Evolutionary conservation across 2,888 invertebrate genomes (phyloP), one percentile per base, ranked within the genome.

Genomic region (Plebejus anna): DNA sequence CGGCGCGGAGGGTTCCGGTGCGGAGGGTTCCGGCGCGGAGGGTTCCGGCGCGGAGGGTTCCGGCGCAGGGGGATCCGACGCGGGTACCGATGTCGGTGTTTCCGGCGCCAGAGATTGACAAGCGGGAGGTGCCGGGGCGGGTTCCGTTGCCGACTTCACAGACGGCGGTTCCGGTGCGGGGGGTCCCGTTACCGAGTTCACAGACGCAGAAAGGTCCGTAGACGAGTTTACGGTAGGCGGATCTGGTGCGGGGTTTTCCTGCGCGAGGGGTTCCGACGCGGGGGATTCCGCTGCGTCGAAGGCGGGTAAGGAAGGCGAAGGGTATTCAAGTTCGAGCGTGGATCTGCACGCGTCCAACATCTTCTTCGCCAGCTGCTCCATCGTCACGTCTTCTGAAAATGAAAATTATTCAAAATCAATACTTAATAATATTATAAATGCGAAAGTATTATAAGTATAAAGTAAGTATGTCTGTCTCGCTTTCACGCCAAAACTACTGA

Each of bases 361-460:
- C 82, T 90, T 88, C 85, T 84, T 84, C 80, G 92, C 90, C 28
- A 91, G 85, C 80, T 86, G 85, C 80, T 86, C 84, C 16, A 81
- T 77, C 32, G 79, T 80, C 70, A 13, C 66, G 32, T 32, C 4
- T 28, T 66, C 66, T 66, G 13, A 16, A 66, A 66, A 66, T 66
- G 32, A 22, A 22, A 22, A 22, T 22, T 22, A 22, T 22, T 42
- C 38, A 38, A 38, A 38, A 38, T 42, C 1, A 2, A 32, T 32
- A 32, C 32, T 32, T 32, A 32, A 0, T 32, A 32, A 32, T 32
- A 32, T 32, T 32, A 32, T 32, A 32, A 32, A 32, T 32, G 32
- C 32, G 32, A 32, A 32, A 32, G 32, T 32, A 32, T 32, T 2
- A 22, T 22, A 22, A 22, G 22, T 22, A 22, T 22, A 22, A 22